Percentiles rank a stretch among this genome's conserved stretches.
Conservation (phyloP, 2,113 vertebrate species). For the Globicephala melas region DNA sequence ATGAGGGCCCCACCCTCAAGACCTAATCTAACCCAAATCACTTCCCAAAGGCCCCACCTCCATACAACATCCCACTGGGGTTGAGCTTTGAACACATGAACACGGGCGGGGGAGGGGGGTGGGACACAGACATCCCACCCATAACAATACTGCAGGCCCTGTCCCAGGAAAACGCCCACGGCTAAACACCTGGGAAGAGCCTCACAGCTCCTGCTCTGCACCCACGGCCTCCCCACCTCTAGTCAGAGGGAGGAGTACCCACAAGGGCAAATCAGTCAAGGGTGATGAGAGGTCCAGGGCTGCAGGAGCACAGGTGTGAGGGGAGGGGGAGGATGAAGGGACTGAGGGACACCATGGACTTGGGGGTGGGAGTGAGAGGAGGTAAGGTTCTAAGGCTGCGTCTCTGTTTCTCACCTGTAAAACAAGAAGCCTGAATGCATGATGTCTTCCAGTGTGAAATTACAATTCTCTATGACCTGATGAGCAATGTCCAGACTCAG, state of each 20-base stretch:
- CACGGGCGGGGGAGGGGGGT: rapidly evolving
- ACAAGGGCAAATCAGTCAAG: neutral
- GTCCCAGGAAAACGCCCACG: neutral
- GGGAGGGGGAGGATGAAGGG: neutral
- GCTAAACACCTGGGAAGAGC: neutral
- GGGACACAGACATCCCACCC: neutral
- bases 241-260: neutral
- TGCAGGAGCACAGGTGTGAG: neutral
- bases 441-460: neutral
- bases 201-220: neutral
- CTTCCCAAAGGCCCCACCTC: neutral
- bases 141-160: neutral
- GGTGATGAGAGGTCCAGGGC: neutral
- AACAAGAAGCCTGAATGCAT: neutral
- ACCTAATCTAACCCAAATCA: neutral
- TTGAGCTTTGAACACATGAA: neutral
- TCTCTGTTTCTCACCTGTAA: neutral
- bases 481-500: neutral
- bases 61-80: neutral
- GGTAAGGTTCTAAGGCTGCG: neutral
- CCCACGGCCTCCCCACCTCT: neutral
- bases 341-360: neutral
- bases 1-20: neutral
- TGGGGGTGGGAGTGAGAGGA: neutral
- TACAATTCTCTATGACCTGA: neutral